phyloP scores from a whole-genome alignment of 1,140 invertebrate species.

The Calosoma granatense region DNA sequence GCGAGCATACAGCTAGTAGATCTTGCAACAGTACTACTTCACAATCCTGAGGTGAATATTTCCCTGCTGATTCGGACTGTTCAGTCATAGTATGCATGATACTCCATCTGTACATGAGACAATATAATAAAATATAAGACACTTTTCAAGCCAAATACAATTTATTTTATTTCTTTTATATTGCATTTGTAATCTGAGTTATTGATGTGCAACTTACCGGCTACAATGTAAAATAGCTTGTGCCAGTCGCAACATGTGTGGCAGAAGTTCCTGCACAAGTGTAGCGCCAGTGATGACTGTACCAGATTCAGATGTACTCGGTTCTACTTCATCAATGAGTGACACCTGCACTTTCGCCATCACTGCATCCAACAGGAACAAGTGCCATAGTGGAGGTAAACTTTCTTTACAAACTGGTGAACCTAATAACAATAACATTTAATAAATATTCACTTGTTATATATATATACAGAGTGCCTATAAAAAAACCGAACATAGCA shows the following conservation, averaged over 20 bases:
- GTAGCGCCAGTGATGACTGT: constrained; percentile 23
- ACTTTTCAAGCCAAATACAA: background rate
- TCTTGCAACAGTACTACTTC: constrained; percentile 37
- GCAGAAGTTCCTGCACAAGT: constrained; percentile 46
- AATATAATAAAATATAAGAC: background rate
- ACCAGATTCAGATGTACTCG: constrained; percentile 20
- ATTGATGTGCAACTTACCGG: constrained; percentile 11
- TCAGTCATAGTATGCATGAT: constrained; percentile 36
- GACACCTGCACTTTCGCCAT: constrained; percentile 59
- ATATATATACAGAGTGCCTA: no score
- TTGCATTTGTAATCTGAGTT: background rate
- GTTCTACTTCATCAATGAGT: constrained; percentile 38
- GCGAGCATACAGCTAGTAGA: constrained; percentile 50
- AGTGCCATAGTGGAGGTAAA: constrained; percentile 52
- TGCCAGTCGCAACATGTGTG: constrained; percentile 48
- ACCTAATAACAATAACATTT: constrained; percentile 10
- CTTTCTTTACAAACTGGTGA: constrained; percentile 37
- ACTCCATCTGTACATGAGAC: no score
- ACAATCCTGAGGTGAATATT: constrained; percentile 40
- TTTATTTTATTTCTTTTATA: constrained; percentile 1
- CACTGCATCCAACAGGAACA: constrained; percentile 55
- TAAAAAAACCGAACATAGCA: no score
- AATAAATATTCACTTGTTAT: constrained; percentile 11
- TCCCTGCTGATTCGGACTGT: constrained; percentile 36
- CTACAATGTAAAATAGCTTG: constrained; percentile 44